phyloP scores from a whole-genome alignment of 2,888 invertebrate genomes.

The Melipona bicolor region DNA sequence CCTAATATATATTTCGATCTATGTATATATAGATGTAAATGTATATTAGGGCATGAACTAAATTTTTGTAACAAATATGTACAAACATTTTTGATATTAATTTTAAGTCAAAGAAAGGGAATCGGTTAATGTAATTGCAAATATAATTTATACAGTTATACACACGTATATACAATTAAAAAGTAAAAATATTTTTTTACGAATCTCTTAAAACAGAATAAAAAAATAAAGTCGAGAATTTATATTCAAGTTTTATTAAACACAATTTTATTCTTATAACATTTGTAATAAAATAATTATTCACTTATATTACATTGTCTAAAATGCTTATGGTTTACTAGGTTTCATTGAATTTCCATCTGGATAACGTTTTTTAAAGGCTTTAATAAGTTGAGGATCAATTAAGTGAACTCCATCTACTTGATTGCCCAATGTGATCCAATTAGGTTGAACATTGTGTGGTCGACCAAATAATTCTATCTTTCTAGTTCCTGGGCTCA shows the following conservation, averaged over 20 bases:
- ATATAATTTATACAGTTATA: constrained; percentile 31
- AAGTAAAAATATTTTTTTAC: constrained; percentile 18
- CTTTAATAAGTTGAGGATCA: constrained; percentile 95
- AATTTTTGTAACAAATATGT: constrained; percentile 43
- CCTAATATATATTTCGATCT: not conserved
- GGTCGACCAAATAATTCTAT: constrained; percentile 98
- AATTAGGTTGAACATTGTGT: constrained; percentile 99
- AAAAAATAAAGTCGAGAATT: not conserved
- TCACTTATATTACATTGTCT: constrained; percentile 34
- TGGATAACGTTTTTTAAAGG: constrained; percentile 96
- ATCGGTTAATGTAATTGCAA: constrained; percentile 39
- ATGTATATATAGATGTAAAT: constrained; percentile 1
- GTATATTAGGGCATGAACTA: constrained; percentile 11
- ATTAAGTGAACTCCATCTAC: constrained; percentile 97
- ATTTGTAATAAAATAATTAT: constrained; percentile 43
- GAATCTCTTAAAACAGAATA: constrained; percentile 5
- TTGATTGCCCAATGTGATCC: constrained; percentile 99
- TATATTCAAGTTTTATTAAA: constrained; percentile 34
- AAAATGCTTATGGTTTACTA: constrained; percentile 73
- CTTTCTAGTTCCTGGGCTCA: constrained; percentile 98
- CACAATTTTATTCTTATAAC: constrained; percentile 34
- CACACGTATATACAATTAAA: constrained; percentile 24
- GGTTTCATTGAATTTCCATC: constrained; percentile 91
- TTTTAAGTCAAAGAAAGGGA: constrained; percentile 19
- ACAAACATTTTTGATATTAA: constrained; percentile 44